A percentile compares a stretch with the other conserved stretches of the same genome.
phyloP scores from a whole-genome alignment of 2,797 vertebrate species.

The Numenius phaeopus region DNA sequence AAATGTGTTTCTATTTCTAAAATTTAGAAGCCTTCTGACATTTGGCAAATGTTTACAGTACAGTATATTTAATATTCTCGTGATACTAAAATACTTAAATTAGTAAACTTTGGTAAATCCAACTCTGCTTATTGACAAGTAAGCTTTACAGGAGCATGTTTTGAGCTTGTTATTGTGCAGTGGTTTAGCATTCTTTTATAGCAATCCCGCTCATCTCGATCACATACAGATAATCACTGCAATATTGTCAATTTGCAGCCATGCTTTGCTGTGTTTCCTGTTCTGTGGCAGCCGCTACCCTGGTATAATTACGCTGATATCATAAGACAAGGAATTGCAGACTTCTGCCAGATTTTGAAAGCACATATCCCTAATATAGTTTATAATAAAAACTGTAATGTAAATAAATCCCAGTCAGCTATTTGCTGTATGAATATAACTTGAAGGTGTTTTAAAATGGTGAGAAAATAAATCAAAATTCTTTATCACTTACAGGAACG shows the following conservation, averaged over 20 bases:
- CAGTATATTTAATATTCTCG: not conserved
- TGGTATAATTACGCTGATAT: not conserved
- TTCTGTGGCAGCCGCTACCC: not conserved
- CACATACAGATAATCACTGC: not conserved
- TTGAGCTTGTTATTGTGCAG: not conserved
- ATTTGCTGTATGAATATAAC: constrained; percentile 1
- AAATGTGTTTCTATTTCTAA: constrained; percentile 30
- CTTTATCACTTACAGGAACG: constrained; percentile 18
- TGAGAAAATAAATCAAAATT: constrained; percentile 24
- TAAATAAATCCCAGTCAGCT: not conserved
- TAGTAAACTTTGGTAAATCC: not conserved
- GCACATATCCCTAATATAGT: not conserved
- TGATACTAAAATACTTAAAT: not conserved
- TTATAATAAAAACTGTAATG: not conserved
- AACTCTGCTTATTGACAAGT: not conserved
- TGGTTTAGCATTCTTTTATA: not conserved
- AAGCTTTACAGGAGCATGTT: not conserved
- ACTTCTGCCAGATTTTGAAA: not conserved
- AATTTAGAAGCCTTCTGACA: constrained; percentile 38
- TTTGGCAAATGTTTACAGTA: constrained; percentile 3
- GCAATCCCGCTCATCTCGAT: not conserved
- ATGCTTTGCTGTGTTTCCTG: not conserved
- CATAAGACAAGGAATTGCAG: not conserved
- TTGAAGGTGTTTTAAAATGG: constrained; percentile 30
- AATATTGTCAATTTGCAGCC: not conserved